Base-by-base conservation (phyloP, 92 coral and sea anemone genomes). In the Zoanthus sociatus region DNA sequence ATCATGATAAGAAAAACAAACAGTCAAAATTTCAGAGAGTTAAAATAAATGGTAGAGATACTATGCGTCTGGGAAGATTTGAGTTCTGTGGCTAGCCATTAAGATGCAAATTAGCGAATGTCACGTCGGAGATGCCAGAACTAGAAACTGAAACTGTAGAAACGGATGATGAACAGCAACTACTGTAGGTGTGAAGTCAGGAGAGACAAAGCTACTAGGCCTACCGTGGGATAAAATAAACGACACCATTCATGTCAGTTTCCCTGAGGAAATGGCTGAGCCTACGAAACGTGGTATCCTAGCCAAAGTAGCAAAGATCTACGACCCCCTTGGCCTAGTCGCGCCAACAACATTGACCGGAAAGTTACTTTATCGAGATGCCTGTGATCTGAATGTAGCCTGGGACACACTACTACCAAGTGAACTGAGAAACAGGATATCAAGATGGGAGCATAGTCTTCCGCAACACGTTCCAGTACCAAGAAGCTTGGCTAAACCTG, bases 241-340 rank as follows among this genome's bases (percentile, higher is more conserved):
- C 15, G 84, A 87, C 84, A 87, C 18, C 14, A 58, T 58, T 58
- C n/a, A 50, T 10, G 54, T 50, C 3, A 1, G 54, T 50, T 50
- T 50, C 12, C 54, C 54, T 50, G 54, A 50, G 8, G 2, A 50
- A 50, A 9, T 10, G 12, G 55, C 55, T 50, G 55, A 50, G 55
- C 5, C 5, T 5, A 50, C 55, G 9, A 90, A 92, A 87, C 70
- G 92, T 16, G 93, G 86, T 10, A 50, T 92, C 53, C 89, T 87
- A 47, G 71, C 90, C 11, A 83, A 78, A 45, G 50, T 93, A 9
- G 92, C 95, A 37, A 84, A 66, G 64, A 76, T 88, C 72, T 93
- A 93, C 77, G 92, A 90, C 88, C 92, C 95, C 64, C 91, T 93
- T 17, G 95, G 95, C 4, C 53, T 93, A 21, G 92, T 88, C 61